Conservation (phyloP, 1,140 invertebrate genomes). For the Drosophila lowei region DNA sequence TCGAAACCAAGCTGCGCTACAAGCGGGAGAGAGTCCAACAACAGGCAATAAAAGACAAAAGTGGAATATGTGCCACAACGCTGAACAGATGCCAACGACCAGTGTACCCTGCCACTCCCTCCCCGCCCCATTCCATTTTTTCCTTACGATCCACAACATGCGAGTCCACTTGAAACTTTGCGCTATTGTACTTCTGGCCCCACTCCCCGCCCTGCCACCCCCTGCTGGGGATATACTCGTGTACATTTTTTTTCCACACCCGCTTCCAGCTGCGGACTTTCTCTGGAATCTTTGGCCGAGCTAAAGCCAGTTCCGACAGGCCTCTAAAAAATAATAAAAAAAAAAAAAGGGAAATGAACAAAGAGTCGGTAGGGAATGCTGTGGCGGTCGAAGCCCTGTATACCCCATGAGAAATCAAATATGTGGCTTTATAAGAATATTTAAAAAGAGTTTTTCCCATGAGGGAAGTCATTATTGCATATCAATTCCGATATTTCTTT, state of each 20-base stretch:
- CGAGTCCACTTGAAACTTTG: slow-evolving; percentile 78
- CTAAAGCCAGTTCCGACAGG: slow-evolving; percentile 42
- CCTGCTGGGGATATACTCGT: no score
- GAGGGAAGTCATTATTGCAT: no score
- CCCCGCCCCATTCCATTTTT: background rate
- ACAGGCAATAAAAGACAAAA: slow-evolving; percentile 79
- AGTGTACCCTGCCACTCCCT: slow-evolving; percentile 13
- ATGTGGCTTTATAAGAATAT: no score
- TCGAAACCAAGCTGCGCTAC: slow-evolving; percentile 39
- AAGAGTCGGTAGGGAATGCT: background rate
- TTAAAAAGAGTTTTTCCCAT: no score
- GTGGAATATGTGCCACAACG: slow-evolving; percentile 77
- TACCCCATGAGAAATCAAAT: no score
- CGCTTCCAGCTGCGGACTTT: slow-evolving; percentile 50
- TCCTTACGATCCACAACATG: slow-evolving; percentile 30
- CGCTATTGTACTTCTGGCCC: slow-evolving; percentile 61
- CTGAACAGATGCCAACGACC: slow-evolving; percentile 74
- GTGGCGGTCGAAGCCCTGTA: no score
- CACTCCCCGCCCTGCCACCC: slow-evolving; percentile 22
- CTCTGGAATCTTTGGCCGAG: slow-evolving; percentile 62
- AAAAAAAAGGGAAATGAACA: slow-evolving; percentile 11
- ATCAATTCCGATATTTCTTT: no score
- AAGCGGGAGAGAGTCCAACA: slow-evolving; percentile 36
- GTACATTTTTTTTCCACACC: slow-evolving; percentile 36
- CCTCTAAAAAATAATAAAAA: slow-evolving; percentile 20